Conservation (phyloP, 2,888 invertebrate species). For the Epistrophella euchroma region DNA sequence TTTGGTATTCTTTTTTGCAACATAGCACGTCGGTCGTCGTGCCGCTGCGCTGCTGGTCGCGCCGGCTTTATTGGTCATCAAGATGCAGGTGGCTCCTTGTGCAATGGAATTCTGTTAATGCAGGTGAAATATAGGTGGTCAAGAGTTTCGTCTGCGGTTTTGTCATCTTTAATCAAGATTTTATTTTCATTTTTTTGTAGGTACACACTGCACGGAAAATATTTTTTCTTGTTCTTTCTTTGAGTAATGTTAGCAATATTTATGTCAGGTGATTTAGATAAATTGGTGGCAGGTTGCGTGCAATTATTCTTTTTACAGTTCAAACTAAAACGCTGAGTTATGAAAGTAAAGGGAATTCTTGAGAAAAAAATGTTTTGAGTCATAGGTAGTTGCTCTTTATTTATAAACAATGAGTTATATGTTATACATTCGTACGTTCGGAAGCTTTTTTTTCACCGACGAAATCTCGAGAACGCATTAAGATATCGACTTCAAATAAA, state of each 20-base stretch:
- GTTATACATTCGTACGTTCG: too few relatives aligned
- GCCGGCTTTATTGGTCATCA: conserved; percentile 1
- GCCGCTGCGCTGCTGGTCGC: neutral
- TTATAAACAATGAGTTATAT: neutral
- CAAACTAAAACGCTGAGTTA: conserved; percentile 35
- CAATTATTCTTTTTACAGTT: conserved; percentile 25
- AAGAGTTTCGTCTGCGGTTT: conserved; percentile 55
- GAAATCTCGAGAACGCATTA: too few relatives aligned
- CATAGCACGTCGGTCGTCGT: neutral
- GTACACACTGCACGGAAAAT: neutral
- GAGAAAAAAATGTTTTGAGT: neutral
- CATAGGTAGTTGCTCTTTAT: neutral
- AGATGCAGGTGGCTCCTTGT: conserved; percentile 46
- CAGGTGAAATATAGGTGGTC: conserved; percentile 59
- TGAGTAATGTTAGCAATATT: conserved; percentile 20
- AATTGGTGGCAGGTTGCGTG: conserved; percentile 57
- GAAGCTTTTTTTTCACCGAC: too few relatives aligned
- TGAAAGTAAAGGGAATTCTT: neutral
- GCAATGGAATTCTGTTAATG: conserved; percentile 22
- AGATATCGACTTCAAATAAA: too few relatives aligned
- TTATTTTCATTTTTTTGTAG: conserved; percentile 13
- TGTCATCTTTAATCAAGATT: conserved; percentile 52
- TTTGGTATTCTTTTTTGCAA: neutral
- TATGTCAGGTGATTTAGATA: conserved; percentile 63
- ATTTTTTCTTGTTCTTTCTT: neutral